Evolutionary conservation across 1,140 invertebrate species (phyloP).

Genomic region (Tribolium madens): DNA sequence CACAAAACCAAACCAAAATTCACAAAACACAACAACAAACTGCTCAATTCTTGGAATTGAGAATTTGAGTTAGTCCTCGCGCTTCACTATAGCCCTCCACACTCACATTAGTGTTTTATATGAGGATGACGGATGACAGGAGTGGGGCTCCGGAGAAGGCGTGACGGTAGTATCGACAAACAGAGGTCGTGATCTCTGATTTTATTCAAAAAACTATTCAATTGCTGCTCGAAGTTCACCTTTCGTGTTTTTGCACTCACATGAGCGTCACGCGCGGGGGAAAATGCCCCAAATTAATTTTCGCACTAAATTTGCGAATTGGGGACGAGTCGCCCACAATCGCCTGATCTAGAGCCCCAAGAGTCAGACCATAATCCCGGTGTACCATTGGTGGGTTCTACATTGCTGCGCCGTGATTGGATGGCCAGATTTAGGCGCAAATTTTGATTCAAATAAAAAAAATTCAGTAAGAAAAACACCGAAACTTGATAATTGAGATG

Average conservation of each 20-base stretch:
- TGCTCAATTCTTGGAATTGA: constrained; percentile 1
- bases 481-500: too few relatives aligned
- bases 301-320: not conserved
- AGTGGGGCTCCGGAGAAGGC: constrained; percentile 44
- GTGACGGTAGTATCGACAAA: not conserved
- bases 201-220: constrained; percentile 22
- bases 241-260: not conserved
- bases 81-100: constrained; percentile 26
- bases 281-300: not conserved
- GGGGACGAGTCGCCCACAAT: not conserved
- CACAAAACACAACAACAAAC: constrained; percentile 39
- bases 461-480: too few relatives aligned
- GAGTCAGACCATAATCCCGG: constrained; percentile 55
- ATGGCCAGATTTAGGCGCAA: not conserved
- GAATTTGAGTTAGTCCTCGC: constrained; percentile 39
- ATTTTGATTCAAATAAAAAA: constrained; percentile 17
- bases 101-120: constrained; percentile 49
- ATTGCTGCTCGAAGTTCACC: not conserved
- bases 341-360: constrained; percentile 45
- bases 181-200: constrained; percentile 40
- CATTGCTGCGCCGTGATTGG: constrained; percentile 29
- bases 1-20: constrained; percentile 36
- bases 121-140: constrained; percentile 43
- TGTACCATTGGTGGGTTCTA: constrained; percentile 50
- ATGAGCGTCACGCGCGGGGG: not conserved